These are phyloP conservation scores for Pollachius pollachius DNA, from an alignment of 2,113 vertebrate species.

Conservation along the genomic window DNA sequence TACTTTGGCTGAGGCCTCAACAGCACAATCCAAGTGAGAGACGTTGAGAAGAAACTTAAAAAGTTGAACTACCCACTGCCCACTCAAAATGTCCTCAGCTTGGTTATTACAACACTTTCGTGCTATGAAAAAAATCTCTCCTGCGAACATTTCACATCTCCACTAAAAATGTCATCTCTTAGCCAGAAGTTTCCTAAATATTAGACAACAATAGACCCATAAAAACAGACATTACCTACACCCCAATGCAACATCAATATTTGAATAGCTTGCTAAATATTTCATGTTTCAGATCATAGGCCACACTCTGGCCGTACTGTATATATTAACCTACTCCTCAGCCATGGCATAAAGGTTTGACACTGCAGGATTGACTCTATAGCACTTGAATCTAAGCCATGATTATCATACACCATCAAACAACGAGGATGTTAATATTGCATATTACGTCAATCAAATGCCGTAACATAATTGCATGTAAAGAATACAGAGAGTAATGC, in stretches of 20 bases:
- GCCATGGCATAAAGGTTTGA: background rate
- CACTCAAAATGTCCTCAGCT: slow-evolving; percentile 18
- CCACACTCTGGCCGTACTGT: slow-evolving; percentile 11
- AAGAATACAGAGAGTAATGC: too few species aligned
- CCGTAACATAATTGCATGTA: too few species aligned
- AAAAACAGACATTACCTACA: slow-evolving; percentile 28
- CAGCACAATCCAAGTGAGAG: too few species aligned
- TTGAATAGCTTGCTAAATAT: slow-evolving; percentile 23
- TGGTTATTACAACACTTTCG: slow-evolving; percentile 14
- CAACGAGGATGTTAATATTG: too few species aligned
- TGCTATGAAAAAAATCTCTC: slow-evolving; percentile 31
- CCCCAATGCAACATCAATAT: slow-evolving; percentile 29
- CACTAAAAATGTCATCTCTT: slow-evolving; percentile 28
- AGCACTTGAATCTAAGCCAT: background rate
- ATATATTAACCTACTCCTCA: background rate
- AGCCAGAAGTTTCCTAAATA: slow-evolving; percentile 35
- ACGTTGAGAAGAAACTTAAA: background rate
- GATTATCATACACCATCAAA: too few species aligned
- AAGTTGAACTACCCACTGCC: background rate
- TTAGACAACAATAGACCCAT: slow-evolving; percentile 25
- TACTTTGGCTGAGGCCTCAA: background rate
- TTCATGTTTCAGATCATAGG: slow-evolving; percentile 30
- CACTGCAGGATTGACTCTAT: background rate
- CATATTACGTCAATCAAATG: too few species aligned
- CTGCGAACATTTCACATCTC: slow-evolving; percentile 32